Evolutionary conservation across 1,140 invertebrate species (phyloP), one percentile per base, ranked within the genome.

Genomic region (Potamilus streckersoni): DNA sequence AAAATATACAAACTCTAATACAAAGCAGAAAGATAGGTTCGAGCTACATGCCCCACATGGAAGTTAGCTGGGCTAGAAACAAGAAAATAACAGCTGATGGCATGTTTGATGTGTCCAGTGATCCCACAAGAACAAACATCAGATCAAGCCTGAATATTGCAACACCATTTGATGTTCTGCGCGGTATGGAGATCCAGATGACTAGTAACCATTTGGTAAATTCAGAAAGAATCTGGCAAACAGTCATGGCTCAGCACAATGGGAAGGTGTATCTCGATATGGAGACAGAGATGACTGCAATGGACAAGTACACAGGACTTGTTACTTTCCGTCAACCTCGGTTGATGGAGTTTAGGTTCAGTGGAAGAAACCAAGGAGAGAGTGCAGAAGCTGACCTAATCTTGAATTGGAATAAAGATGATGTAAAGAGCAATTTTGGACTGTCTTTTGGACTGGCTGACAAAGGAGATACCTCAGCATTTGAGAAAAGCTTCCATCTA

Each of bases 371-470:
- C 58, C 67, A 67, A 31, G 66, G 59, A 15, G 64, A 80, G 14
- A 73, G 65, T 65, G 79, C 81, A 38, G 74, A 78, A 58, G 80
- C 71, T 4, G 76, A 83, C 17, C 49, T 83, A 8, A 68, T 65
- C 13, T 55, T 83, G 6, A 83, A 87, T 72, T 87, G 85, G 85
- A 73, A 85, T 69, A 84, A 84, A 69, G 55, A 58, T 19, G 75
- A 82, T 6, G 59, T 73, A 2, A 73, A 80, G 31, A 83, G 79
- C 31, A 80, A 82, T 20, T 66, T 85, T 61, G 73, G 57, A 72
- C 69, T 77, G n/a, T 65, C 67, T 23, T 76, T 79, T 71, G 77
- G 72, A 61, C 20, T 74, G 2, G 69, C 64, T 55, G 62, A 79
- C 31, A 78, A 31, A 31, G 73, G 67, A 38, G 60, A 74, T 38